Evolutionary conservation across 2,888 invertebrate species (phyloP).

Genomic region (Plagodis dolabraria): DNA sequence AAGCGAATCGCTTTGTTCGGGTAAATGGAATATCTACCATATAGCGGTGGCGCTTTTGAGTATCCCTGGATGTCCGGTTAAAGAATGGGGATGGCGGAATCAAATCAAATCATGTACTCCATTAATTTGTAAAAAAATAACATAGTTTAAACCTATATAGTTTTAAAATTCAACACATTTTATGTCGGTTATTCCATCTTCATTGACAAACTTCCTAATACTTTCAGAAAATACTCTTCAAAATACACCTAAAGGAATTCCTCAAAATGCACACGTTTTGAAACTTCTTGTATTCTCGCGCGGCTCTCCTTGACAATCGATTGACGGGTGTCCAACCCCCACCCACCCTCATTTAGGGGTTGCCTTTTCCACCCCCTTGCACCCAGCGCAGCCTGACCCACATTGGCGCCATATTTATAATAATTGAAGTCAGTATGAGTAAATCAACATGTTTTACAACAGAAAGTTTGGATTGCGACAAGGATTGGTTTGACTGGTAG

Average conservation of each 20-base stretch:
- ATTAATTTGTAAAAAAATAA: too few species aligned
- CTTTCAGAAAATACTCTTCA: slow-evolving; percentile 9
- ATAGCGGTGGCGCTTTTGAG: too few species aligned
- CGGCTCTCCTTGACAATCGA: slow-evolving; percentile 80
- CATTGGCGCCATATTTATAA: slow-evolving; percentile 82
- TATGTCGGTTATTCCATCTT: too few species aligned
- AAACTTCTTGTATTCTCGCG: slow-evolving; percentile 65
- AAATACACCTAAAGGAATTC: slow-evolving; percentile 26
- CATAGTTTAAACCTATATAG: too few species aligned
- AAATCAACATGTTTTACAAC: slow-evolving; percentile 27
- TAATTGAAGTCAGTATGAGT: slow-evolving; percentile 70
- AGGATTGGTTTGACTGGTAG: not conserved
- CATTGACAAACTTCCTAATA: too few species aligned
- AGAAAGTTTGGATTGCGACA: slow-evolving; percentile 9
- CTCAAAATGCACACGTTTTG: slow-evolving; percentile 44
- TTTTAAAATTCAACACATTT: too few species aligned
- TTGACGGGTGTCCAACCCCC: slow-evolving; percentile 79
- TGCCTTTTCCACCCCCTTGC: slow-evolving; percentile 35
- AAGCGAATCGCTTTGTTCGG: too few species aligned
- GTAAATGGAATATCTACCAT: too few species aligned
- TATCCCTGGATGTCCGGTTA: too few species aligned
- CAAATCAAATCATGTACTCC: too few species aligned
- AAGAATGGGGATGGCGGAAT: too few species aligned
- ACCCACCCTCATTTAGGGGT: slow-evolving; percentile 30
- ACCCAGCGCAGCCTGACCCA: slow-evolving; percentile 71